Percentiles rank a stretch among this genome's conserved stretches.
Conservation (phyloP, 2,797 vertebrate species). For the Sebastes matsubarae region DNA sequence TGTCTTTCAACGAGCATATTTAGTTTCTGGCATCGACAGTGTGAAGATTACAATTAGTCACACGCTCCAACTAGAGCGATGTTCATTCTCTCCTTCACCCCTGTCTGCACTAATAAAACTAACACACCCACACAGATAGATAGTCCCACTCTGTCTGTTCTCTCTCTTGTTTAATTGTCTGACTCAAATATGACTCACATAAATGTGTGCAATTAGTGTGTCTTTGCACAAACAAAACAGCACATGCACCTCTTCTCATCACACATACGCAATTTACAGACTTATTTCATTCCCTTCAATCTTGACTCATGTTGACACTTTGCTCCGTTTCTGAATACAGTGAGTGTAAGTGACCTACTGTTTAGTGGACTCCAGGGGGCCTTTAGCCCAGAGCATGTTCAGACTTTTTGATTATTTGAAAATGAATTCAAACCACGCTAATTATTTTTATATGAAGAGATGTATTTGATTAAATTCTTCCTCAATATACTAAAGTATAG, state of each 20-base stretch:
- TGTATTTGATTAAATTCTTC: neutral
- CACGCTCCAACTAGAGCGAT: neutral
- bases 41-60: constrained; percentile 29
- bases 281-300: neutral
- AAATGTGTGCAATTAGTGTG: neutral
- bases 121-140: constrained; percentile 9
- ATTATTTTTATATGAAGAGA: neutral
- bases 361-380: neutral
- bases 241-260: neutral
- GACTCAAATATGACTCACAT: neutral
- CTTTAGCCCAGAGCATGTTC: neutral
- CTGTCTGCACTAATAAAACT: constrained; percentile 23
- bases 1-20: neutral
- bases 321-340: neutral
- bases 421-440: neutral
- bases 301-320: neutral
- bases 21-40: neutral
- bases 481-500: neutral
- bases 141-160: neutral
- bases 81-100: neutral
- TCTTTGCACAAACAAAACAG: neutral
- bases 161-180: neutral
- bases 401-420: neutral
- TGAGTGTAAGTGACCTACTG: neutral
- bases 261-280: neutral